Percentiles rank a stretch among this genome's conserved stretches.
Conservation (phyloP, 2,888 invertebrate species). For the Caenorhabditis doughertyi region DNA sequence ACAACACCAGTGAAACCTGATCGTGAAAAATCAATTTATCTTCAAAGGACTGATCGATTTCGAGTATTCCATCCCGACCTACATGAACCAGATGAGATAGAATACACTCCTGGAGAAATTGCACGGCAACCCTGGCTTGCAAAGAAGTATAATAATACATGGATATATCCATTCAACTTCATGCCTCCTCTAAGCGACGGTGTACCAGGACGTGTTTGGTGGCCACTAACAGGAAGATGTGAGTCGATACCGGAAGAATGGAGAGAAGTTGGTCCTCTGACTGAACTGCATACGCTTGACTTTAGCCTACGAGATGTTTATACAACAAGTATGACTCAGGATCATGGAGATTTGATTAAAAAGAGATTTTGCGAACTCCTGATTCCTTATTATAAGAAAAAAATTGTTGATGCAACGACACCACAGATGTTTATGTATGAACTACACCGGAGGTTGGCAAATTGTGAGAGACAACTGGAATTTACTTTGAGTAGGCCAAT, state of each 20-base stretch:
- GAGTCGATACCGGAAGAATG: background rate
- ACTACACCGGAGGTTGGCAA: too few relatives aligned
- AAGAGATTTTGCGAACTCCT: slow-evolving; percentile 21
- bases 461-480: too few relatives aligned
- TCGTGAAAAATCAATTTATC: background rate
- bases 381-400: slow-evolving; percentile 1
- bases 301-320: background rate
- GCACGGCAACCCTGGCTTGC: slow-evolving; percentile 28
- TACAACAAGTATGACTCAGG: background rate
- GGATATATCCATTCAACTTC: slow-evolving; percentile 20
- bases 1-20: too few relatives aligned
- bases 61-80: background rate
- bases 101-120: background rate
- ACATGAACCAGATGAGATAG: background rate
- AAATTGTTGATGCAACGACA: background rate
- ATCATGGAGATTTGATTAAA: slow-evolving; percentile 17
- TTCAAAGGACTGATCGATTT: background rate
- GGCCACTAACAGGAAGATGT: slow-evolving; percentile 12
- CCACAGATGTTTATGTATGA: too few relatives aligned
- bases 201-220: slow-evolving; percentile 27
- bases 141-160: background rate
- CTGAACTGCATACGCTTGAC: slow-evolving; percentile 15
- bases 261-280: slow-evolving; percentile 35
- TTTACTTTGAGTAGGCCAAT: too few relatives aligned
- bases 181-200: background rate